A percentile compares a stretch with the other conserved stretches of the same genome.
Evolutionary conservation across 2,888 invertebrate species (phyloP).

Genomic region (Epistrophella euchroma): DNA sequence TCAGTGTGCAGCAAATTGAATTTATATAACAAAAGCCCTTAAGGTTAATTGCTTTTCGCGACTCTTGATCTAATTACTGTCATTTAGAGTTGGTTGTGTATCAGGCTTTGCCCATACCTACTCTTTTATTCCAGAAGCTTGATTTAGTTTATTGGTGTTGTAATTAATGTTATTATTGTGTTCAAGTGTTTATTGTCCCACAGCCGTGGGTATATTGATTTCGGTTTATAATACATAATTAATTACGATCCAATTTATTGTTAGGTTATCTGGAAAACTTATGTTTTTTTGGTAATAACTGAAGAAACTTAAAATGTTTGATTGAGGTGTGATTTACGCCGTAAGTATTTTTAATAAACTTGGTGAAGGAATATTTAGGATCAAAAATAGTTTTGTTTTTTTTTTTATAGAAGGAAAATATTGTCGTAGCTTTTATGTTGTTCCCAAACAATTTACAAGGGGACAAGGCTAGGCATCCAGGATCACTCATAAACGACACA

Average conservation of each 20-base stretch:
- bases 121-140: background rate
- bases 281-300: background rate
- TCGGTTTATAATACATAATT: constrained; percentile 29
- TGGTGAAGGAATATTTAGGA: too few species aligned
- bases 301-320: too few species aligned
- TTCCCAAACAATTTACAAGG: too few species aligned
- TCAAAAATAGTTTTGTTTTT: too few species aligned
- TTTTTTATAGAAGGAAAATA: too few species aligned
- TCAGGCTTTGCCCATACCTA: background rate
- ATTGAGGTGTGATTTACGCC: too few species aligned
- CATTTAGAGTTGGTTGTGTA: background rate
- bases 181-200: constrained; percentile 30
- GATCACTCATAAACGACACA: too few species aligned
- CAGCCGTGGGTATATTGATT: constrained; percentile 27
- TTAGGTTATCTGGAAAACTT: background rate
- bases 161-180: constrained; percentile 28
- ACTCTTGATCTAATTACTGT: constrained; percentile 43
- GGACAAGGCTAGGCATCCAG: too few species aligned
- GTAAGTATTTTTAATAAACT: too few species aligned
- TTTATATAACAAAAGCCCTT: constrained; percentile 14
- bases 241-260: background rate
- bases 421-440: too few species aligned
- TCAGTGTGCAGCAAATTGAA: constrained; percentile 28
- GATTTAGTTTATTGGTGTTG: constrained; percentile 12
- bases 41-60: constrained; percentile 33